These are phyloP conservation scores for Sesia apiformis DNA, from an alignment of 2,888 invertebrate species.

Conservation along the genomic window DNA sequence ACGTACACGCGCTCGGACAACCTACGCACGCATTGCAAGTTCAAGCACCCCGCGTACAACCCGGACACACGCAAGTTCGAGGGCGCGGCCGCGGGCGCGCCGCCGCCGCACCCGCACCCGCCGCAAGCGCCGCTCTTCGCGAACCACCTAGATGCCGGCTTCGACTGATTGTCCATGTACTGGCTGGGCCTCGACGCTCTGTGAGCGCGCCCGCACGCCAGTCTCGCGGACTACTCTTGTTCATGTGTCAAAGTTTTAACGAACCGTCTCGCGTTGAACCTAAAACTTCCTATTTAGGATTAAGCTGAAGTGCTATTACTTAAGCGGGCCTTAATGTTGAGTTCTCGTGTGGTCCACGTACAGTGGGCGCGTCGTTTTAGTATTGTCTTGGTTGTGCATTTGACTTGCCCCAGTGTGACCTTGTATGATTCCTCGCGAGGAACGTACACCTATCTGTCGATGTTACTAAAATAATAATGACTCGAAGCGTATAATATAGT, in stretches of 20 bases:
- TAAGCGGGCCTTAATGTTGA: slow-evolving; percentile 54
- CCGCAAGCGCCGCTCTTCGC: slow-evolving; percentile 72
- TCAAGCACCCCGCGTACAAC: slow-evolving; percentile 91
- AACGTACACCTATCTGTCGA: slow-evolving; percentile 51
- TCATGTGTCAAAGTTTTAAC: slow-evolving; percentile 39
- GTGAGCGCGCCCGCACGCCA: slow-evolving; percentile 35
- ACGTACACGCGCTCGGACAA: slow-evolving; percentile 95
- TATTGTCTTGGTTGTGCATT: slow-evolving; percentile 72
- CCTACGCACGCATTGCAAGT: slow-evolving; percentile 93
- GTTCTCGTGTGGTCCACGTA: slow-evolving; percentile 30
- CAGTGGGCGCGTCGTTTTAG: slow-evolving; percentile 51
- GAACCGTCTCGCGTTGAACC: slow-evolving; percentile 48
- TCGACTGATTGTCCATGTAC: slow-evolving; percentile 66
- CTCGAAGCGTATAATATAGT: slow-evolving; percentile 51
- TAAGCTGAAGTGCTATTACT: slow-evolving; percentile 72
- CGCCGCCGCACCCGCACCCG: slow-evolving; percentile 62
- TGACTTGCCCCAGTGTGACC: slow-evolving; percentile 69
- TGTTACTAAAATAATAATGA: slow-evolving; percentile 43
- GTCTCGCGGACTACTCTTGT: slow-evolving; percentile 28
- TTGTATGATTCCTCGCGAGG: slow-evolving; percentile 47
- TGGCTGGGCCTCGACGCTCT: slow-evolving; percentile 61
- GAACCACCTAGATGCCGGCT: slow-evolving; percentile 74
- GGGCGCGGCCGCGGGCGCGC: slow-evolving; percentile 76
- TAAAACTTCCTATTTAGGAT: slow-evolving; percentile 61
- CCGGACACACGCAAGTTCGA: slow-evolving; percentile 92